These are phyloP conservation scores for Trinorchestia longiramus DNA, from an alignment of 1,140 invertebrate species.

Conservation along the genomic window DNA sequence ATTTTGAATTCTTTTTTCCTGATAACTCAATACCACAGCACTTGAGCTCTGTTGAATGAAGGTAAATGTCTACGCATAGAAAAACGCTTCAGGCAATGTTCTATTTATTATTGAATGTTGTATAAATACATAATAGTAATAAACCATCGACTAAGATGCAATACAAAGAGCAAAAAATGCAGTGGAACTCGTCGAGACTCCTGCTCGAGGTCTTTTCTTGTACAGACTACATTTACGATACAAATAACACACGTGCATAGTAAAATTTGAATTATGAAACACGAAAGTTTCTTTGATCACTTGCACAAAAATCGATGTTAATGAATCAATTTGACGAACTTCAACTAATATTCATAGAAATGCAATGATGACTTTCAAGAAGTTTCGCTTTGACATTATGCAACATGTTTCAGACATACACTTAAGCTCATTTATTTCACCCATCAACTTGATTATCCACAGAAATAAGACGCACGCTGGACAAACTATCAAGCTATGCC, in stretches of 20 bases:
- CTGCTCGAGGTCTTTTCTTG: too few species aligned
- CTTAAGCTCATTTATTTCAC: too few species aligned
- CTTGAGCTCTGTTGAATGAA: background rate
- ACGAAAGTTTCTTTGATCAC: too few species aligned
- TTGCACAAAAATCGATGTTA: too few species aligned
- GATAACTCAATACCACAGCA: background rate
- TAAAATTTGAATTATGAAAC: background rate
- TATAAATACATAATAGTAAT: background rate
- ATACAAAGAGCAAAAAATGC: background rate
- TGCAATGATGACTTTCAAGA: too few species aligned
- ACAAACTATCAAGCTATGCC: too few species aligned
- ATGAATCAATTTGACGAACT: too few species aligned
- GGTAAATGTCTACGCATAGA: background rate
- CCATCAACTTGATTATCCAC: too few species aligned
- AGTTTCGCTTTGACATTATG: too few species aligned
- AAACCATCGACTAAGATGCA: background rate
- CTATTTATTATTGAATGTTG: background rate
- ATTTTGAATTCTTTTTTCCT: background rate
- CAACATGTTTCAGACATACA: too few species aligned
- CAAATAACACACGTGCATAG: background rate
- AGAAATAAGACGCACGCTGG: too few species aligned
- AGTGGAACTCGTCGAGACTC: background rate
- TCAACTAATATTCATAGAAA: too few species aligned
- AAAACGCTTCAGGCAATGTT: background rate
- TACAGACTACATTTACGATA: background rate